A percentile compares a stretch with the other conserved stretches of the same genome.
Conservation (phyloP, 1,140 invertebrate genomes). For the Psix sp. region DNA sequence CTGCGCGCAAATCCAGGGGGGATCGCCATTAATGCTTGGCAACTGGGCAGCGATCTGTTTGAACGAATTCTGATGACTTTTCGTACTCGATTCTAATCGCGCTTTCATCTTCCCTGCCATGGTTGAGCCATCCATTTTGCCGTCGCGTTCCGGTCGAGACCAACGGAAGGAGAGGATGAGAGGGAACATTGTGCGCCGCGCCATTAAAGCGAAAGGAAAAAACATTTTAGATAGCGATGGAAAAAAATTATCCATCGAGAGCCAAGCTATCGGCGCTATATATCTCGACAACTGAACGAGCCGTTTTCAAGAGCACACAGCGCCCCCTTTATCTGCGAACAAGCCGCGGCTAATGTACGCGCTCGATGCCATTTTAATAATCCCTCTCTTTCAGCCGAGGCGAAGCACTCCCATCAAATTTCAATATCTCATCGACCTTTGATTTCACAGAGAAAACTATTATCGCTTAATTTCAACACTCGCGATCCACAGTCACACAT, state of each 20-base stretch:
- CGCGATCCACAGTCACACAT: conserved; percentile 17
- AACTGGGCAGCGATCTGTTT: conserved; percentile 34
- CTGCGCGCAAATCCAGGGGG: conserved; percentile 37
- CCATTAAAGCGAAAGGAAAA: conserved; percentile 46
- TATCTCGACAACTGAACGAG: conserved; percentile 64
- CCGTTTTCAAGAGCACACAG: conserved; percentile 66
- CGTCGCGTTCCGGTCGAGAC: conserved; percentile 9
- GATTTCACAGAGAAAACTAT: no score
- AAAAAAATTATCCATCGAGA: conserved; percentile 66
- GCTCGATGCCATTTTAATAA: conserved; percentile 48
- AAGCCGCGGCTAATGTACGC: conserved; percentile 69
- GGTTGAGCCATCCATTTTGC: conserved; percentile 24
- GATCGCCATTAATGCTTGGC: conserved; percentile 37
- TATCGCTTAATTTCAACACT: no score
- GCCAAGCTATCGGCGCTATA: conserved; percentile 67
- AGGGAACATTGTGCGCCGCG: conserved; percentile 8
- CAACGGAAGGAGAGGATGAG: conserved; percentile 10
- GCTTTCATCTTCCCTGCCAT: conserved; percentile 23
- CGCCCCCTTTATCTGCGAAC: conserved; percentile 68
- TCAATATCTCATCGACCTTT: conserved; percentile 26
- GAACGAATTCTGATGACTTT: conserved; percentile 43
- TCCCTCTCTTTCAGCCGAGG: conserved; percentile 20
- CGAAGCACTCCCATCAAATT: conserved; percentile 14
- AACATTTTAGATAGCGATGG: conserved; percentile 52
- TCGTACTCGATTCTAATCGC: conserved; percentile 30